phyloP scores from a whole-genome alignment of 1,140 invertebrate species.

The Meloidogyne hapla region DNA sequence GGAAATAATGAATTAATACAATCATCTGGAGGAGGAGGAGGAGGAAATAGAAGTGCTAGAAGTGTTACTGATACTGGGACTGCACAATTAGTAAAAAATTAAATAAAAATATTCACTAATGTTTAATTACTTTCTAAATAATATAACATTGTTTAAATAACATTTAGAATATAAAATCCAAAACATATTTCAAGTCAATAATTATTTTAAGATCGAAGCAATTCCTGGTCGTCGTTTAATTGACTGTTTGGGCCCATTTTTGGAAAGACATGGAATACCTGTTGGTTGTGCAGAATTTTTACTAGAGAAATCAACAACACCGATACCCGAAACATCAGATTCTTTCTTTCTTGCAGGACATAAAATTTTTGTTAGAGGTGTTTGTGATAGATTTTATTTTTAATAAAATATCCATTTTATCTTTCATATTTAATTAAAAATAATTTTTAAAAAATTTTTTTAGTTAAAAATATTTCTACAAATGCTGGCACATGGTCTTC shows the following conservation, averaged over 20 bases:
- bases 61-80: constrained; percentile 1
- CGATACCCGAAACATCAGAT: constrained; percentile 29
- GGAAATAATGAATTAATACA: too few relatives aligned
- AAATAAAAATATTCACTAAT: background rate
- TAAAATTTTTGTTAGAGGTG: constrained; percentile 41
- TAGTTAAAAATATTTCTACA: background rate
- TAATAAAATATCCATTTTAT: too few relatives aligned
- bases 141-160: too few relatives aligned
- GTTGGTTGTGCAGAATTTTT: constrained; percentile 32
- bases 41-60: background rate
- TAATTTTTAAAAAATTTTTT: background rate
- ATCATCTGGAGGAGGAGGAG: too few relatives aligned
- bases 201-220: constrained; percentile 33
- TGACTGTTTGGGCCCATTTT: constrained; percentile 35
- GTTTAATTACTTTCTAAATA: too few relatives aligned
- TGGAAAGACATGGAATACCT: constrained; percentile 34
- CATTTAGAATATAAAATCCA: too few relatives aligned
- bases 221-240: constrained; percentile 33
- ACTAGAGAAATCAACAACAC: constrained; percentile 39
- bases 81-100: background rate
- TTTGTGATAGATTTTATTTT: background rate
- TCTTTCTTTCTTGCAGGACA: constrained; percentile 41
- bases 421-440: too few relatives aligned
- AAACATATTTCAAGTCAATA: too few relatives aligned
- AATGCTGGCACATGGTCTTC: background rate